These are phyloP conservation scores for Cygnus olor DNA, from an alignment of 2,797 vertebrate species.

Conservation along the genomic window DNA sequence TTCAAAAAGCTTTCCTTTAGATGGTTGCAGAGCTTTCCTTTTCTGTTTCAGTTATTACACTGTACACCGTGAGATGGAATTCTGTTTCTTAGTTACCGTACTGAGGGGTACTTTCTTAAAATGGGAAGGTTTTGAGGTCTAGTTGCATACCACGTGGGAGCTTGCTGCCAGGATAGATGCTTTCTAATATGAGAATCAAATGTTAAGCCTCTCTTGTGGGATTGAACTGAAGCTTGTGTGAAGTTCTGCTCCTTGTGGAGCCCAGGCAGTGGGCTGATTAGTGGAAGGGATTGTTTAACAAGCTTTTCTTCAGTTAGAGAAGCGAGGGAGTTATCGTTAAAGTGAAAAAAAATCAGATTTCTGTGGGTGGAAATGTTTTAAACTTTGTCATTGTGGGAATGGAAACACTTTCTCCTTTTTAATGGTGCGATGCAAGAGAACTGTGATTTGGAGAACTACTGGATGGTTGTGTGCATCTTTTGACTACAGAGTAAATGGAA, in stretches of 20 bases:
- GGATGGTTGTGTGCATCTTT: background rate
- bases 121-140: background rate
- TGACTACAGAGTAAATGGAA: background rate
- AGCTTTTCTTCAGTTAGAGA: slow-evolving; percentile 5
- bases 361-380: slow-evolving; percentile 46
- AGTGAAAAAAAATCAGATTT: background rate
- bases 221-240: background rate
- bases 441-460: background rate
- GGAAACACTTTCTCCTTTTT: slow-evolving; percentile 17
- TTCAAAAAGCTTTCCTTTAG: background rate
- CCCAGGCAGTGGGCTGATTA: slow-evolving; percentile 20
- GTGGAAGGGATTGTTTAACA: background rate
- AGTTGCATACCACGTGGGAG: background rate
- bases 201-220: background rate
- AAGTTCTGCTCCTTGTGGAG: slow-evolving; percentile 4
- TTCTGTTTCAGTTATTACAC: background rate
- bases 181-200: background rate
- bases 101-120: background rate
- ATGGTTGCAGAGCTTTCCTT: background rate
- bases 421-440: background rate
- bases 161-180: background rate
- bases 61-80: background rate
- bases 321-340: background rate
- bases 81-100: background rate
- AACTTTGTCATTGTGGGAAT: background rate